phyloP scores from a whole-genome alignment of 2,797 vertebrate genomes.

The Leptodactylus fallax region DNA sequence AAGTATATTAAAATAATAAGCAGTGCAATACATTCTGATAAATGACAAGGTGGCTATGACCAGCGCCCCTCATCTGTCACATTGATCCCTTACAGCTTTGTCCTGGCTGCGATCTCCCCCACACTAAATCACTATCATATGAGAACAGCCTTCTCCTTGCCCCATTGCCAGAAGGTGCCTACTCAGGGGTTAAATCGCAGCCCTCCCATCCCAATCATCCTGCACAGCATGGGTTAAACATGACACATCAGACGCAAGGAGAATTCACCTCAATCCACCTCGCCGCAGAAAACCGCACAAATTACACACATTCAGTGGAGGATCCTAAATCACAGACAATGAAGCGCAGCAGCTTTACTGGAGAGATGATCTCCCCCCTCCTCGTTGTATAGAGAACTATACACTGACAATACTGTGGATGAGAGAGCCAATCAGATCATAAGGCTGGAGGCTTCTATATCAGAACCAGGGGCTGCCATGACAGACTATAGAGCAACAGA shows the following conservation, averaged over 20 bases:
- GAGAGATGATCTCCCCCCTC: neutral
- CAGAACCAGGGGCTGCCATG: neutral
- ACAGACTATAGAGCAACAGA: neutral
- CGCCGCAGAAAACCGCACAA: neutral
- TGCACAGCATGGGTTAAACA: neutral
- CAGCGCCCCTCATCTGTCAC: neutral
- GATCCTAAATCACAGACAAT: constrained; percentile 4
- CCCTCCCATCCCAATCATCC: neutral
- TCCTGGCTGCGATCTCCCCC: neutral
- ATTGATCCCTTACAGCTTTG: neutral
- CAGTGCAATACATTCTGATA: neutral
- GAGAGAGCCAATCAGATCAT: neutral
- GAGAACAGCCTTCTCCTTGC: neutral
- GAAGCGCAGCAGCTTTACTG: neutral
- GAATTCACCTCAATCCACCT: constrained; percentile 15
- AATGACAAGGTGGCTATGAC: neutral
- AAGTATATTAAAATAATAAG: neutral
- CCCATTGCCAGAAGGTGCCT: neutral
- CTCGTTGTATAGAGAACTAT: neutral
- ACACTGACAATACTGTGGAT: neutral
- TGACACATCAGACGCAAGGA: neutral
- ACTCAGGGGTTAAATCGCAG: neutral
- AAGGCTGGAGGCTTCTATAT: neutral
- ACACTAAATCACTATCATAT: constrained; percentile 20
- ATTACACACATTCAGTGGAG: constrained; percentile 5